Evolutionary conservation across 2,113 vertebrate species (phyloP).

Genomic region (Antechinus stuartii): DNA sequence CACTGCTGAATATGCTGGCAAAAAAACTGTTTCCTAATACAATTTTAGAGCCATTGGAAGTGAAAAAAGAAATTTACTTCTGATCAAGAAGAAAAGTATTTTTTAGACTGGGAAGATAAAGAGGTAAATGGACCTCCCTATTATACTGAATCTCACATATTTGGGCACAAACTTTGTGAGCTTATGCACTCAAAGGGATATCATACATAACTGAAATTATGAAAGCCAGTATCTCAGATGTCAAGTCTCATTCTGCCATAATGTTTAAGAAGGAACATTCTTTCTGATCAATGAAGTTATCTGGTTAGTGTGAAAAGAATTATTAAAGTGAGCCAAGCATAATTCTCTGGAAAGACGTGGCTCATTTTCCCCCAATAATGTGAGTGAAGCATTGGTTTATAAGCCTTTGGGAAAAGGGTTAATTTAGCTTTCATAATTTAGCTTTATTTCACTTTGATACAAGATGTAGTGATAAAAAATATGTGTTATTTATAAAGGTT

Average conservation of each 20-base stretch:
- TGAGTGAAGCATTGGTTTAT: neutral
- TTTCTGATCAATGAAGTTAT: neutral
- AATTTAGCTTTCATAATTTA: neutral
- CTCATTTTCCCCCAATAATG: conserved; percentile 1
- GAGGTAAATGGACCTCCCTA: neutral
- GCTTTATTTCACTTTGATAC: neutral
- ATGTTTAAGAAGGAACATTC: neutral
- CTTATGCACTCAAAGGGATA: neutral
- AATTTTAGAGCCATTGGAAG: neutral
- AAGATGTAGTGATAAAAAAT: neutral
- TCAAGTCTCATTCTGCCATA: neutral
- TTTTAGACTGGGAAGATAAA: neutral
- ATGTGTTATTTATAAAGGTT: neutral
- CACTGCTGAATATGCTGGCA: neutral
- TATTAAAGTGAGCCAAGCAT: conserved; percentile 14
- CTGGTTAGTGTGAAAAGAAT: conserved; percentile 6
- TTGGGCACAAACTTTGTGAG: conserved; percentile 7
- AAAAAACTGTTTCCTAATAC: neutral
- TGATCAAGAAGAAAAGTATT: conserved; percentile 18
- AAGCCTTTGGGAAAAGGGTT: neutral
- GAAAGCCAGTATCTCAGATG: neutral
- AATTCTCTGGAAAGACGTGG: neutral
- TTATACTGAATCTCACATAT: neutral
- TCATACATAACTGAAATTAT: neutral
- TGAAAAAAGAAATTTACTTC: neutral